A percentile compares a stretch with the other conserved stretches of the same genome.
Evolutionary conservation across 1,140 invertebrate species (phyloP).

Genomic region (Hyles euphorbiae): DNA sequence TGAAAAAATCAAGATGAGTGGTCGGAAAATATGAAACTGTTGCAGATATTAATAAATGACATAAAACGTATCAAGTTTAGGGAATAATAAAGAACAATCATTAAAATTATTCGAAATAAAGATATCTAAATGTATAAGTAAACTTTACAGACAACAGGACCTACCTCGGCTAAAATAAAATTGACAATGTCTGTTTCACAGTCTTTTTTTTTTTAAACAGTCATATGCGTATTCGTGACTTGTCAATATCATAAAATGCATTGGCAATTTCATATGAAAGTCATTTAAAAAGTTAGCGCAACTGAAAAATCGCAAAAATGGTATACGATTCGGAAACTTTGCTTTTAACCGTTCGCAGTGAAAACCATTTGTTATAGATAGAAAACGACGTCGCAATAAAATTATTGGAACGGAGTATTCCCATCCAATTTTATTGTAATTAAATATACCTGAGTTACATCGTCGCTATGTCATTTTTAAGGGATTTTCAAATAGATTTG

Average conservation of each 20-base stretch:
- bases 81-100: too few relatives aligned
- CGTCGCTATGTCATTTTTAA: conserved; percentile 21
- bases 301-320: conserved; percentile 41
- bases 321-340: conserved; percentile 53
- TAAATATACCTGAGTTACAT: conserved; percentile 18
- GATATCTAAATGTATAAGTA: too few relatives aligned
- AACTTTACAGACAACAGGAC: too few relatives aligned
- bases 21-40: too few relatives aligned
- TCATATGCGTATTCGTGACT: not conserved
- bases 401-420: conserved; percentile 53
- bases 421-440: conserved; percentile 44
- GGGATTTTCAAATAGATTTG: too few relatives aligned
- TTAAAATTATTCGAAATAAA: too few relatives aligned
- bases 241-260: not conserved
- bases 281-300: conserved; percentile 36
- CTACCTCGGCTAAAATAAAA: too few relatives aligned
- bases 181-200: too few relatives aligned
- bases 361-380: conserved; percentile 49
- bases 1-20: too few relatives aligned
- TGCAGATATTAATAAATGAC: too few relatives aligned
- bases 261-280: conserved; percentile 7
- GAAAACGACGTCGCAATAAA: conserved; percentile 45
- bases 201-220: too few relatives aligned
- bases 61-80: too few relatives aligned
- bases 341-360: conserved; percentile 46